phyloP scores from a whole-genome alignment of 2,113 vertebrate species.

The Pituophis catenifer region DNA sequence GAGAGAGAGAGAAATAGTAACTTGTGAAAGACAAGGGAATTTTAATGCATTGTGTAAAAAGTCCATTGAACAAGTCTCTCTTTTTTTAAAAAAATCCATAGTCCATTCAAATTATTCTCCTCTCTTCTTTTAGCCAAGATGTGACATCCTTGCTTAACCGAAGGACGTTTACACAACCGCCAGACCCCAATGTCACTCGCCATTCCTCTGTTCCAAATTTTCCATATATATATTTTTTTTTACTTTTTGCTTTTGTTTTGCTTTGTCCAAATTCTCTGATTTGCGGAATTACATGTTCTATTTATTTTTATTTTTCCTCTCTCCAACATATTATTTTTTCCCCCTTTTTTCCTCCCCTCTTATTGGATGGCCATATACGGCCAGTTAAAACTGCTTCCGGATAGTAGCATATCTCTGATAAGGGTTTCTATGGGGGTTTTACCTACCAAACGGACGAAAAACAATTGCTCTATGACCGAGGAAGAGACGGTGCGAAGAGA shows the following conservation, averaged over 20 bases:
- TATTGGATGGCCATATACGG: conserved; percentile 99
- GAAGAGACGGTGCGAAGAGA: conserved; percentile 99
- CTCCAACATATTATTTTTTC: conserved; percentile 65
- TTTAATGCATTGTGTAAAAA: conserved; percentile 90
- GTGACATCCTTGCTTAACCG: conserved; percentile 96
- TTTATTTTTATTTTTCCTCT: background rate
- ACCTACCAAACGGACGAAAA: conserved; percentile 99
- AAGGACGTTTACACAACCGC: conserved; percentile 85
- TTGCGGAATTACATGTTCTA: background rate
- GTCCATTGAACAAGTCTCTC: conserved; percentile 91
- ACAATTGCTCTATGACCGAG: conserved; percentile 99
- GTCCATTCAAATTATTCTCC: conserved; percentile 90
- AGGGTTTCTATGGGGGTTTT: conserved; percentile 99
- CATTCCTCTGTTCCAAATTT: conserved; percentile 2
- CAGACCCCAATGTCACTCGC: conserved; percentile 80
- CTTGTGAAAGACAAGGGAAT: conserved; percentile 87
- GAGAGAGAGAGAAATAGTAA: conserved; percentile 79
- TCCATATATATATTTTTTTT: background rate
- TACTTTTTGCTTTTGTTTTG: too few species aligned
- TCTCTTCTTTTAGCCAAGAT: conserved; percentile 95
- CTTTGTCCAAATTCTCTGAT: background rate
- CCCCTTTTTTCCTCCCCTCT: conserved; percentile 68
- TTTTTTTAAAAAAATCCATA: conserved; percentile 83
- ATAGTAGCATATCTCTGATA: conserved; percentile 99
- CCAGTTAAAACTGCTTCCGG: conserved; percentile 99